A percentile compares a stretch with the other conserved stretches of the same genome.
These are phyloP conservation scores for Babyrousa celebensis DNA, from an alignment of 2,797 vertebrate species.

Conservation along the genomic window DNA sequence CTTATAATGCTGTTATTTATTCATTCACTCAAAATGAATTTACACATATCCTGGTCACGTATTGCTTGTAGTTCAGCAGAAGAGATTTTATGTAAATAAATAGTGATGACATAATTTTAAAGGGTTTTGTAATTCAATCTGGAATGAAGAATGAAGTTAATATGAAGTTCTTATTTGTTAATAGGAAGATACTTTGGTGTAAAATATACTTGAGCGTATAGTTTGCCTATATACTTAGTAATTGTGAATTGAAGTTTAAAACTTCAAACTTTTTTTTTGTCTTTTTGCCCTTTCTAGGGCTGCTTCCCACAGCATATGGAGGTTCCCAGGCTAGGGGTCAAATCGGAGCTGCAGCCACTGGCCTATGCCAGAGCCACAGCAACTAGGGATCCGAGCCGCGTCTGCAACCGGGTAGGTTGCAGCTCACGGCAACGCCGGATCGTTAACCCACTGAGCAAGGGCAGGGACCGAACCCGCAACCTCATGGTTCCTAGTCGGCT, in stretches of 20 bases:
- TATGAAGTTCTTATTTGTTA: background rate
- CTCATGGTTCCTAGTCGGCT: too few species aligned
- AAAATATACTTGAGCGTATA: background rate
- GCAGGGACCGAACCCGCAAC: too few species aligned
- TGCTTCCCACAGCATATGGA: too few species aligned
- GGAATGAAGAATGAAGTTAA: slow-evolving; percentile 17
- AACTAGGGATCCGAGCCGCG: too few species aligned
- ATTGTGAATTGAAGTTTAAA: slow-evolving; percentile 19
- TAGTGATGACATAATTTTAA: background rate
- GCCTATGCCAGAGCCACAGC: too few species aligned
- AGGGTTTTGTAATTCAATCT: background rate
- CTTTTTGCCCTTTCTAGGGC: too few species aligned
- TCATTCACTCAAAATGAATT: slow-evolving; percentile 32
- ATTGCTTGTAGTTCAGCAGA: slow-evolving; percentile 11
- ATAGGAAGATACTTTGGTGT: slow-evolving; percentile 17
- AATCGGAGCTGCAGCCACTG: too few species aligned
- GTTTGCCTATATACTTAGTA: background rate
- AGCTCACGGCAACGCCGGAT: too few species aligned
- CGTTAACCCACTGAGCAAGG: too few species aligned
- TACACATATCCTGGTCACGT: background rate
- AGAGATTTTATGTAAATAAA: slow-evolving; percentile 24
- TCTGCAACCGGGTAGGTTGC: too few species aligned
- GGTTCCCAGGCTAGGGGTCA: too few species aligned
- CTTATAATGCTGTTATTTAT: slow-evolving; percentile 16
- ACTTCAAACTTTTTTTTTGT: slow-evolving; percentile 17